A percentile compares a stretch with the other conserved stretches of the same genome.
phyloP scores from a whole-genome alignment of 2,888 invertebrate genomes.

The Didymodactylos carnosus region DNA sequence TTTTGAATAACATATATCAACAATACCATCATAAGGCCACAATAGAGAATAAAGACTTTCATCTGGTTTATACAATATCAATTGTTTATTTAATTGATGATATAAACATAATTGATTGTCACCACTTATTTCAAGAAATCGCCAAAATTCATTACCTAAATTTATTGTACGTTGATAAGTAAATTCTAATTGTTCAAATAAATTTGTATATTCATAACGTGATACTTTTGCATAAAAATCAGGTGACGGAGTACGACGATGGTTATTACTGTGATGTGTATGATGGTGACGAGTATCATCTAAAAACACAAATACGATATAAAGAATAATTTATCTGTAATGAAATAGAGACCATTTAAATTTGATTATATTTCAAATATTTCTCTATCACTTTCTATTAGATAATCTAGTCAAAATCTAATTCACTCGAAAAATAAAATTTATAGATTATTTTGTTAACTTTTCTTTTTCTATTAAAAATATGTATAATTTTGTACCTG shows the following conservation, averaged over 20 bases:
- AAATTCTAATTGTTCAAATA: background rate
- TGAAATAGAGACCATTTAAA: no score
- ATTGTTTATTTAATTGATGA: background rate
- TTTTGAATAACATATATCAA: background rate
- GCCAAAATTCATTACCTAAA: background rate
- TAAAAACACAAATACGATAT: no score
- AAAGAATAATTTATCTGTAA: no score
- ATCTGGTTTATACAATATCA: background rate
- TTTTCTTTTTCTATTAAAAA: background rate
- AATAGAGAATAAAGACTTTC: background rate
- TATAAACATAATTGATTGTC: background rate
- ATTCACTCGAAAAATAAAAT: background rate
- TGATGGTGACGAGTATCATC: no score
- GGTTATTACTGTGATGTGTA: no score
- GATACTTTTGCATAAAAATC: background rate
- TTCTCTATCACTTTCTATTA: background rate
- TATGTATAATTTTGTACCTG: background rate
- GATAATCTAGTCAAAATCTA: background rate
- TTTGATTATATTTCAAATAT: no score
- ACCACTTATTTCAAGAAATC: background rate
- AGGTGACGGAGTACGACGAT: no score
- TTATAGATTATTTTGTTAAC: background rate
- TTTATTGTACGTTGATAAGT: background rate
- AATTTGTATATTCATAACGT: background rate
- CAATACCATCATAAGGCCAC: background rate